These are phyloP conservation scores for Bombus sibiricus DNA, from an alignment of 1,140 invertebrate genomes.

Conservation along the genomic window DNA sequence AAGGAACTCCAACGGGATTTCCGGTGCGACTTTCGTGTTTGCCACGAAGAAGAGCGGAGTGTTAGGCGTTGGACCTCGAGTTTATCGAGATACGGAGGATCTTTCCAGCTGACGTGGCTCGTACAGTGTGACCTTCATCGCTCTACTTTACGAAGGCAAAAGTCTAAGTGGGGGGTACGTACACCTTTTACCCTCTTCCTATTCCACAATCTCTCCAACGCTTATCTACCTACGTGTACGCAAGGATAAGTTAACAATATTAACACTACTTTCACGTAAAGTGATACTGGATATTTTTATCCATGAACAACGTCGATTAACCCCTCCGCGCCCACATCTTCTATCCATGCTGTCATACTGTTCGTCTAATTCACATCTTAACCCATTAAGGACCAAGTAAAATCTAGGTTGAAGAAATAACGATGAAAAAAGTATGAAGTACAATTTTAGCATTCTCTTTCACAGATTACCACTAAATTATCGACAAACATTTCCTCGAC, in stretches of 20 bases:
- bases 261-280: slow-evolving; percentile 18
- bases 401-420: neutral
- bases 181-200: slow-evolving; percentile 52
- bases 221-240: neutral
- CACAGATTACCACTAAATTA: no score
- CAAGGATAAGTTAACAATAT: slow-evolving; percentile 52
- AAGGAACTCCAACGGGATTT: neutral
- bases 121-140: slow-evolving; percentile 58
- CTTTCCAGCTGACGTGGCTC: slow-evolving; percentile 63
- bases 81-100: slow-evolving; percentile 52
- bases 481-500: no score
- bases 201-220: slow-evolving; percentile 16
- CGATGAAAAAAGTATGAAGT: neutral
- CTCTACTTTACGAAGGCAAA: slow-evolving; percentile 60
- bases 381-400: neutral
- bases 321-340: neutral
- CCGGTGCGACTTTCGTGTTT: neutral
- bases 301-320: neutral
- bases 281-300: neutral
- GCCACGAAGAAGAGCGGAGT: slow-evolving; percentile 33
- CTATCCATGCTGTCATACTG: no score
- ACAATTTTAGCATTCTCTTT: neutral
- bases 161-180: slow-evolving; percentile 24
- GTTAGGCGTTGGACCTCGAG: slow-evolving; percentile 10
- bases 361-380: neutral